Percentiles rank a stretch among this genome's conserved stretches.
phyloP scores from a whole-genome alignment of 2,888 invertebrate genomes.

The Trissonchulus latispiculum region DNA sequence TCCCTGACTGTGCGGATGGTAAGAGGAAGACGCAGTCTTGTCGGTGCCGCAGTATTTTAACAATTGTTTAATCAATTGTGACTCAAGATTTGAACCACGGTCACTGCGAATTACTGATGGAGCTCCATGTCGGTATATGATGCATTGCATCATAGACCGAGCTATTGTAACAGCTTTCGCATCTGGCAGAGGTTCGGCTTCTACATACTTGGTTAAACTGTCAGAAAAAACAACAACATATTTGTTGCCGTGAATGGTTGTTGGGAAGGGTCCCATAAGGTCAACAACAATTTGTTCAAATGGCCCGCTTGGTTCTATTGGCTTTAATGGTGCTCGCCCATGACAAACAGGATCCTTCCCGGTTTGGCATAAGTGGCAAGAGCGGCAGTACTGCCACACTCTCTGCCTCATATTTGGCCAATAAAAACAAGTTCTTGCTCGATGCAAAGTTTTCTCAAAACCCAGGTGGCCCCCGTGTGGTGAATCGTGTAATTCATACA shows the following conservation, averaged over 20 bases:
- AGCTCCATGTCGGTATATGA: not conserved
- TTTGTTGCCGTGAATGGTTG: not conserved
- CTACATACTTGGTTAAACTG: not conserved
- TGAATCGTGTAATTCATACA: too few species aligned
- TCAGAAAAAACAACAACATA: conserved; percentile 6
- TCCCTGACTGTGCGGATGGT: conserved; percentile 13
- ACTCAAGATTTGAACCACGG: not conserved
- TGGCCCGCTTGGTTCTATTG: not conserved
- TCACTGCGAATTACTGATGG: not conserved
- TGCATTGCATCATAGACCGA: not conserved
- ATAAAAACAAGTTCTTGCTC: too few species aligned
- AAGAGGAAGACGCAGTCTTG: not conserved
- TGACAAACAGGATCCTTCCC: too few species aligned
- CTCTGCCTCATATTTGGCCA: too few species aligned
- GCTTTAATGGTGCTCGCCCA: not conserved
- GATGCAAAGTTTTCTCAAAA: too few species aligned
- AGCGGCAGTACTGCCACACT: too few species aligned
- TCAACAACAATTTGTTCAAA: too few species aligned
- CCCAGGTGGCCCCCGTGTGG: too few species aligned
- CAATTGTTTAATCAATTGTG: not conserved
- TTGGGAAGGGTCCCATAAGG: too few species aligned
- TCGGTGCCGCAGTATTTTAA: not conserved
- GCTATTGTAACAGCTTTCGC: not conserved
- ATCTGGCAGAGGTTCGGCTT: not conserved
- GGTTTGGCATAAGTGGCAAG: too few species aligned